A percentile compares a stretch with the other conserved stretches of the same genome.
Conservation (phyloP, 2,113 vertebrate species). For the Myrmophylax atrothorax region DNA sequence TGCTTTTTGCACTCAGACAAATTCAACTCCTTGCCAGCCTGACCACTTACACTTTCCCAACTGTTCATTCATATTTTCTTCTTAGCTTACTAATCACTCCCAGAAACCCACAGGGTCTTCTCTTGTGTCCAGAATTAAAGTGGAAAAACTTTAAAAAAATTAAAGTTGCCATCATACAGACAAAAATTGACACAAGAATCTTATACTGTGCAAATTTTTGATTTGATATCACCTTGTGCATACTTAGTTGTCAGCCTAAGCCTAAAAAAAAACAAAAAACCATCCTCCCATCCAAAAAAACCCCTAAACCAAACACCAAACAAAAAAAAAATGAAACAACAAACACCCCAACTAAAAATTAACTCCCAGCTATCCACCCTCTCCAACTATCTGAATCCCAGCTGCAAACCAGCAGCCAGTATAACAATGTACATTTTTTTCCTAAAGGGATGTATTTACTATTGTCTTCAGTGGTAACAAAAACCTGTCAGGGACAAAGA, state of each 20-base stretch:
- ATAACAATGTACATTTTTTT: neutral
- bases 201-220: neutral
- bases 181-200: neutral
- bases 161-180: neutral
- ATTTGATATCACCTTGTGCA: neutral
- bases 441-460: neutral
- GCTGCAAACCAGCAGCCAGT: neutral
- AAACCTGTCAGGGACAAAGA: neutral
- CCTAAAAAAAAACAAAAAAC: neutral
- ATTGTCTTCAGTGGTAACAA: neutral
- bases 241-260: neutral
- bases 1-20: neutral
- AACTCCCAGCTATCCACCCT: neutral
- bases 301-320: neutral
- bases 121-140: neutral
- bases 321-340: neutral
- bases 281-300: neutral
- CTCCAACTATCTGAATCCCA: neutral
- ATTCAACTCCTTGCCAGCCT: neutral
- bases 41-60: neutral
- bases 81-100: neutral
- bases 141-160: neutral
- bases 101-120: neutral
- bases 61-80: neutral
- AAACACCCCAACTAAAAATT: neutral